Evolutionary conservation across 2,797 vertebrate genomes (phyloP), one percentile per base, ranked within the genome.

Genomic region (Pseudopleuronectes americanus): DNA sequence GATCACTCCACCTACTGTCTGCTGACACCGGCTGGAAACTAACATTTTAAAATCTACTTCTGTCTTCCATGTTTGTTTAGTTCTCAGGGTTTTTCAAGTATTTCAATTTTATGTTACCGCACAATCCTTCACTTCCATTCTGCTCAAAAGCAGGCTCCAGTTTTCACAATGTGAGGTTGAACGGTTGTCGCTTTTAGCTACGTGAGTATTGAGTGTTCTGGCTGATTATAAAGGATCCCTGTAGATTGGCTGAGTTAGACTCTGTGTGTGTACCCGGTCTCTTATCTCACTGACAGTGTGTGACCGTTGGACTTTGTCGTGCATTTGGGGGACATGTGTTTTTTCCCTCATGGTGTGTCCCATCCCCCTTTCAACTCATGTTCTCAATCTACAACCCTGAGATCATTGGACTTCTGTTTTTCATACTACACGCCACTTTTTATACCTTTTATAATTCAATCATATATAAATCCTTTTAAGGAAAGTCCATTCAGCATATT

Each of bases 231-330:
- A 55, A 23, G 10, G 17, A 63, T 43, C 10, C 21, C 21, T 8
- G 19, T 43, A 49, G 8, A 53, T 9, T 68, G 22, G 31, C 13
- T 12, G 8, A 4, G 7, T 68, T 26, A 56, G n/a, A 57, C 19
- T 60, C 9, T 6, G 24, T 17, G 23, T 17, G 23, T 33, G 63
- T 71, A 57, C 33, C 58, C 13, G 19, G 45, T 21, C 41, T 80
- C 70, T 89, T 89, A 87, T 90, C 84, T 64, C 71, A 24, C 21
- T 64, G 48, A 70, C 47, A 6, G 59, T 57, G 56, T 70, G 52
- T 60, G 83, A 79, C 78, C 54, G 0, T 83, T 86, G 87, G 87
- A 89, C 87, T 81, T 74, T 80, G 64, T 57, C 71, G 77, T 75
- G 66, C 83, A 62, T 81, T 84, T 72, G 16, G 47, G 24, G 41